Base-by-base conservation (phyloP, 2,797 vertebrate genomes). In the Myotis pilosus region DNA sequence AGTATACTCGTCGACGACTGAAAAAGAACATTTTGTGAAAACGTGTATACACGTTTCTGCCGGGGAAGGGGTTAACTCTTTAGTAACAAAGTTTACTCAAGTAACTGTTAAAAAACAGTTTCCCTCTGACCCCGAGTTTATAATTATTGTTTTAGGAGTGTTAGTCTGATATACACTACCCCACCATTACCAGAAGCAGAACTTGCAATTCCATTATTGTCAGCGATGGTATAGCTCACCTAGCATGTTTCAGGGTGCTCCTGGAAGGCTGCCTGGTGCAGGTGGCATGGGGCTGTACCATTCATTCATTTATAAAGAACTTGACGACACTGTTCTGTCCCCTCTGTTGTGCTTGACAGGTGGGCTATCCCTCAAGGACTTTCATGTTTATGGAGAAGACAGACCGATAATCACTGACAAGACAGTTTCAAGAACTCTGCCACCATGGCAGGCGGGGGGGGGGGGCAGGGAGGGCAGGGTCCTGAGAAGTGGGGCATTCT, bases 361-460 rank as follows among this genome's bases (percentile, higher is more conserved):
- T 15, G 4, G 47, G n/a, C 55, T 16, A 0, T 62, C 25, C 23
- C 57, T 62, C 28, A 62, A 62, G 28, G 12, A 30, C 12, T 62
- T 62, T 16, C 12, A 62, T 62, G 28, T 30, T 62, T 62, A 62
- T 62, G 28, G 60, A 30, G 60, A 30, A 64, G 47, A 72, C 22
- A 74, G 38, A 44, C 4, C 17, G 28, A 23, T 12, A 51, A 49
- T 53, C 13, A 47, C 8, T 0, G 7, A 12, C 19, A 8, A 41
- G 66, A 30, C 15, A 74, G 3, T 25, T 22, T 41, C 20, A 75
- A 12, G 71, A 60, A 11, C 84, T 74, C 72, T 36, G 15, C 22
- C 25, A 22, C 5, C 0, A 1, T 1, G 44, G 38, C 68, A 20
- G 51, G 69, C 11, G 0, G n/a, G 4, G 2, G 22, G 53, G 51